These are phyloP conservation scores for Liodrosophila aerea DNA, from an alignment of 2,888 invertebrate species.

Conservation along the genomic window DNA sequence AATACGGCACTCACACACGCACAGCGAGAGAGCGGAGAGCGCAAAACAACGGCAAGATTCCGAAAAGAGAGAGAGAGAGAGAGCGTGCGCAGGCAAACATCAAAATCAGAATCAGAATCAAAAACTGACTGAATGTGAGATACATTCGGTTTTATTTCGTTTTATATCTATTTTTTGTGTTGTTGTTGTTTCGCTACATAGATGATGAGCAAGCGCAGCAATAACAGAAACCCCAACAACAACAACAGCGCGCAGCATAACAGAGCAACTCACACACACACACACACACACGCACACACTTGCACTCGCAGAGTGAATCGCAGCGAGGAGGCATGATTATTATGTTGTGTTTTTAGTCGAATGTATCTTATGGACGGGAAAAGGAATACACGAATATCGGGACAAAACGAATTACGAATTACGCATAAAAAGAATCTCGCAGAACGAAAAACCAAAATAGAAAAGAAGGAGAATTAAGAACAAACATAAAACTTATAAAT, in stretches of 20 bases:
- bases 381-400: constrained; percentile 74
- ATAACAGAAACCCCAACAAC: constrained; percentile 31
- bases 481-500: constrained; percentile 36
- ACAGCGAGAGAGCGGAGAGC: constrained; percentile 21
- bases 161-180: constrained; percentile 30
- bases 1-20: constrained; percentile 30
- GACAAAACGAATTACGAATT: constrained; percentile 41
- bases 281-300: constrained; percentile 18
- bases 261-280: constrained; percentile 23
- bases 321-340: constrained; percentile 52
- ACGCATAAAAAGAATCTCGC: constrained; percentile 50
- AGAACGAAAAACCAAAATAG: constrained; percentile 17
- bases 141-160: constrained; percentile 72
- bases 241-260: constrained; percentile 35
- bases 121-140: constrained; percentile 69
- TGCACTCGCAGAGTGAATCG: constrained; percentile 5
- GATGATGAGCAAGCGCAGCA: constrained; percentile 65
- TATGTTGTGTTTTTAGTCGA: constrained; percentile 73
- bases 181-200: constrained; percentile 60
- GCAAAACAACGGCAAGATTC: constrained; percentile 5
- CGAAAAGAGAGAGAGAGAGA: constrained; percentile 45
- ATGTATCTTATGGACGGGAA: constrained; percentile 76
- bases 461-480: constrained; percentile 43
- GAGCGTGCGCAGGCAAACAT: constrained; percentile 57
- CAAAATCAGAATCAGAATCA: no score